Base-by-base conservation (phyloP, 1,140 invertebrate genomes). In the Brachionus rubens region DNA sequence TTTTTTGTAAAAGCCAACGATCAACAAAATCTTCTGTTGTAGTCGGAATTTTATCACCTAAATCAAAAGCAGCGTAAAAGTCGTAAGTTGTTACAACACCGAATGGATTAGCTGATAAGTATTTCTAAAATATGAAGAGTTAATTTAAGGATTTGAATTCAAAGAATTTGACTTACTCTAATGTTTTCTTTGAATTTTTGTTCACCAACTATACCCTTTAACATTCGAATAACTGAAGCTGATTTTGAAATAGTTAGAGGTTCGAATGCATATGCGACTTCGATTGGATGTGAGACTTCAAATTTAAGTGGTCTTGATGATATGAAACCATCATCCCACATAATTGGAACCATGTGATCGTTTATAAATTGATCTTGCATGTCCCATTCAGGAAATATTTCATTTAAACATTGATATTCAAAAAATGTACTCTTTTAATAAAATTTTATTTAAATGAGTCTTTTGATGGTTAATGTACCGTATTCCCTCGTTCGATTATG, bases 351-450 rank as follows among this genome's bases (percentile, higher is more conserved):
- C 7, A 75, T 33, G 16, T 75, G 26, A 19, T 54, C 54, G 47
- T 46, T 59, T n/a, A 56, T 46, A 40, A 75, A 75, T 46, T 56
- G 24, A 47, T 75, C 14, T 14, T 36, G 87, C 76, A 91, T 88
- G 80, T 90, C 90, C 91, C 91, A 93, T 7, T 89, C 87, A 30
- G 89, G 91, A 80, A 91, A 89, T 0, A 93, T 89, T 86, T 91
- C 82, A 10, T 83, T 78, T 3, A 82, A 21, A 16, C 79, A 80
- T 10, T 79, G 50, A 50, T 81, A 81, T 67, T 83, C 80, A 14
- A 86, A 47, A 43, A 59, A 59, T 7, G 54, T 59, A 33, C 54
- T 65, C 59, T 65, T 19, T 21, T 30, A 26, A 46, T 65, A 24
- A 43, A 24, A 65, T 14, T 14, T 14, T 36, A 36, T 5, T 5